Conservation (phyloP, 2,888 invertebrate genomes). For the Antitype chi region DNA sequence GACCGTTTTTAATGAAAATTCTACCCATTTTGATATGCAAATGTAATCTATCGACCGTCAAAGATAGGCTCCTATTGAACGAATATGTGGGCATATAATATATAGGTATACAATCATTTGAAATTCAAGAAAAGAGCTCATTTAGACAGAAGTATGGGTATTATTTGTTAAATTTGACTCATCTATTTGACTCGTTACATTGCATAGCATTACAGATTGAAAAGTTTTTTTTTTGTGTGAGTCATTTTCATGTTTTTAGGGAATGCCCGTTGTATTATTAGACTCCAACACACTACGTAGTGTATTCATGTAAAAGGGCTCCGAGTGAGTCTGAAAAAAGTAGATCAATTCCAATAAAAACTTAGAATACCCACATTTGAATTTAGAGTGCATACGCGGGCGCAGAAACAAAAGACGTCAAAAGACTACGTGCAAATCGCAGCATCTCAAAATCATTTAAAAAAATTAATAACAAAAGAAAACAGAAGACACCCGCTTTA, state of each 20-base stretch:
- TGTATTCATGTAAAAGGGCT: background rate
- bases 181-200: background rate
- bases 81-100: conserved; percentile 34
- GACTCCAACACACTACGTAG: too few relatives aligned
- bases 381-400: background rate
- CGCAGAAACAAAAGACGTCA: background rate
- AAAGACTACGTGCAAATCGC: background rate
- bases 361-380: background rate
- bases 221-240: background rate
- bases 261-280: background rate
- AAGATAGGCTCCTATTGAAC: conserved; percentile 43
- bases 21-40: conserved; percentile 68
- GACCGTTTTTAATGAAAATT: conserved; percentile 68
- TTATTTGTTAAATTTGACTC: background rate
- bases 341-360: background rate
- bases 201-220: background rate
- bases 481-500: background rate
- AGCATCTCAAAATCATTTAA: background rate
- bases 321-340: background rate
- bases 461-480: conserved; percentile 13
- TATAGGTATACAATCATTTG: background rate
- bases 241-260: background rate
- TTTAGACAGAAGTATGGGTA: background rate
- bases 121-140: background rate
- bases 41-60: conserved; percentile 61